Percentiles rank a stretch among this genome's conserved stretches.
phyloP scores from a whole-genome alignment of 2,797 vertebrate genomes.

The Pitangus sulphuratus region DNA sequence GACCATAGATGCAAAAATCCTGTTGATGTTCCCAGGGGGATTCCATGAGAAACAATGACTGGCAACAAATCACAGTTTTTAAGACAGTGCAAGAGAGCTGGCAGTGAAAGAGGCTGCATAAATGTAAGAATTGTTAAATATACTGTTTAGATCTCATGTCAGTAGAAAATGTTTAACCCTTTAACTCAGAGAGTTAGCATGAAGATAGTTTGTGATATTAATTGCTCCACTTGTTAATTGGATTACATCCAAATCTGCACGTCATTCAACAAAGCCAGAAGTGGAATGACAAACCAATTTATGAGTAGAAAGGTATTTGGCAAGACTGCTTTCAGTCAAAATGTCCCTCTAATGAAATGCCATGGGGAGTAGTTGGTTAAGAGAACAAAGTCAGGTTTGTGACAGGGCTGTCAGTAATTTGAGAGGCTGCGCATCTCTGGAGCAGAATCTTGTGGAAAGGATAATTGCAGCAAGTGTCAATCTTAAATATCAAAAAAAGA shows the following conservation, averaged over 20 bases:
- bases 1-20: background rate
- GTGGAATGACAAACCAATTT: conserved; percentile 58
- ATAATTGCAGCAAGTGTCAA: conserved; percentile 70
- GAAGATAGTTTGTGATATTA: background rate
- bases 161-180: background rate
- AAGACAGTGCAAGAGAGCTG: background rate
- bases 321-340: conserved; percentile 63
- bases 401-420: conserved; percentile 69
- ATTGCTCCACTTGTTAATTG: conserved; percentile 27
- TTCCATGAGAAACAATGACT: background rate
- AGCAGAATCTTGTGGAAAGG: conserved; percentile 70
- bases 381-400: conserved; percentile 78
- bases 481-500: conserved; percentile 65
- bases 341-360: conserved; percentile 72
- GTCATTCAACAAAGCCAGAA: conserved; percentile 29
- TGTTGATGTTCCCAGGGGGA: background rate
- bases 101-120: background rate
- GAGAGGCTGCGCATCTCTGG: conserved; percentile 62
- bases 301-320: conserved; percentile 64
- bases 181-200: background rate
- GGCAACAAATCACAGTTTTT: background rate
- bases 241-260: conserved; percentile 41
- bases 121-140: background rate
- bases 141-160: background rate
- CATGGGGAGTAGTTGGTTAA: conserved; percentile 66